Evolutionary conservation across 2,797 vertebrate species (phyloP).

Genomic region (Alcedo quadribrachys): DNA sequence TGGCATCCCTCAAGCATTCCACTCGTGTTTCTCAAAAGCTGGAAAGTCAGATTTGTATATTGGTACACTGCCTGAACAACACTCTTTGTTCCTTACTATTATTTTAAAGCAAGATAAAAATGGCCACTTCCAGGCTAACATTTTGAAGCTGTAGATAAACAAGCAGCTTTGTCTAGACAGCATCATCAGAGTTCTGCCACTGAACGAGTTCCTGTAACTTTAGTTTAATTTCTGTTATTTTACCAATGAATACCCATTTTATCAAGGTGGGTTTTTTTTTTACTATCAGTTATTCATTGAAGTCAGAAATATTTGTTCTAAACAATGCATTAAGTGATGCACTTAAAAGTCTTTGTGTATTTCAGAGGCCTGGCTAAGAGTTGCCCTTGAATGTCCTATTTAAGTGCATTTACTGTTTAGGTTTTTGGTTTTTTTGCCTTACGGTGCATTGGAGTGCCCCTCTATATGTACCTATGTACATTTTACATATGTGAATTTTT

Average conservation of each 20-base stretch:
- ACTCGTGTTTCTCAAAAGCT: background rate
- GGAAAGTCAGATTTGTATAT: background rate
- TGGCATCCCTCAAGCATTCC: background rate
- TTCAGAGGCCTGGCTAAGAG: background rate
- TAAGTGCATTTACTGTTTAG: background rate
- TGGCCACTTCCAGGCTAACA: background rate
- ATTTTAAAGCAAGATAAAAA: background rate
- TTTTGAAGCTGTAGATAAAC: background rate
- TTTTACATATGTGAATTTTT: too few species aligned
- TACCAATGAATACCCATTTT: background rate
- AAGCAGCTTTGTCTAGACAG: background rate
- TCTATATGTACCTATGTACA: background rate
- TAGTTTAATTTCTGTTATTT: background rate
- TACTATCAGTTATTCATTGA: background rate
- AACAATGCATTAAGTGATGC: background rate
- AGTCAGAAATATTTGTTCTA: background rate
- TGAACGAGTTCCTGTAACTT: background rate
- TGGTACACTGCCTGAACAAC: background rate
- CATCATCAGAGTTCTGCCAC: background rate
- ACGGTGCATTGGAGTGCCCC: background rate
- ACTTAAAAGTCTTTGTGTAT: background rate
- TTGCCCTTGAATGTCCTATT: background rate
- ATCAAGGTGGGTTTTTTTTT: background rate
- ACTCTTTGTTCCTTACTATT: background rate
- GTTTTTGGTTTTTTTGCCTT: background rate